Evolutionary conservation across 2,888 invertebrate genomes (phyloP), one percentile per base, ranked within the genome.

Genomic region (Euphydryas editha): DNA sequence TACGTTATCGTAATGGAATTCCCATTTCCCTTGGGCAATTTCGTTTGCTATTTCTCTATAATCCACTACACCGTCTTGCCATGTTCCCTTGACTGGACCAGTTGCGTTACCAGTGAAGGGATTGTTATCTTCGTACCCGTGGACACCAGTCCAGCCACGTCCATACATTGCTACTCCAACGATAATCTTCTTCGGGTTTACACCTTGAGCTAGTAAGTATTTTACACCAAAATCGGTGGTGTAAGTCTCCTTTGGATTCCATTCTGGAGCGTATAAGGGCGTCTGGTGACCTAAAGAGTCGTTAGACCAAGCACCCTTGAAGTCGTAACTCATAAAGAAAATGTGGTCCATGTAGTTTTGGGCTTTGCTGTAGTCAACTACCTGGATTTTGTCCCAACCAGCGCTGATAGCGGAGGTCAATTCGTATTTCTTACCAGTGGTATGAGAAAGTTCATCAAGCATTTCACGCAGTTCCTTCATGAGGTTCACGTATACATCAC

Each of bases 81-180:
- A 92, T 0, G 92, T 89, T 1, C 92, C 92, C 69, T 92, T 92
- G 49, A 86, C 86, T 0, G 92, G 88, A 0, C 92, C 92, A 36
- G 88, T 85, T 1, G 92, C 92, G 44, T 85, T 85, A 0, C 92
- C 92, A 60, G 90, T 91, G 79, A 92, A 92, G 0, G 92, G 92
- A 69, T 85, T 91, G 51, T 81, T 77, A 49, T 85, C 87, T 49
- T 77, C 80, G 72, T 90, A 92, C 0, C 76, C 80, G 18, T 83
- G 78, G 0, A 92, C 92, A 15, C 92, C 92, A 17, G 92, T 91
- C 92, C 92, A 92, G 0, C 92, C 92, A 66, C 92, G 80, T 1
- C 92, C 92, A 49, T 92, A 92, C 92, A 92, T 92, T 15, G 92
- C 92, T 2, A 92, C 92, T 44, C 92, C 92, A 0, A 92, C 86